Evolutionary conservation across 1,140 invertebrate species (phyloP).

Genomic region (Monochamus saltuarius): DNA sequence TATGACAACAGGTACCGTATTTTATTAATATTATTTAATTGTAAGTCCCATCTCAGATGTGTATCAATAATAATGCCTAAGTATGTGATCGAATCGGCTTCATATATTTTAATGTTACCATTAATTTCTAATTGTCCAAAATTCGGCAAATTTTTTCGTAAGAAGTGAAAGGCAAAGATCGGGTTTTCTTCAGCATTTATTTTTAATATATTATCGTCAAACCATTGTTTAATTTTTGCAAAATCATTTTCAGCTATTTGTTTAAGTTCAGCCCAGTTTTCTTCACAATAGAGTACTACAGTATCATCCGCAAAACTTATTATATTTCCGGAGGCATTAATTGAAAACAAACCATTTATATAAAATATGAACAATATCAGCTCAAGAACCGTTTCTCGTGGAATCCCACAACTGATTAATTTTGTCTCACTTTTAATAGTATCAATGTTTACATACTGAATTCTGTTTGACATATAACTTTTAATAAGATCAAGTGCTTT

Average conservation of each 20-base stretch:
- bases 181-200: background rate
- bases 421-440: background rate
- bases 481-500: background rate
- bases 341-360: background rate
- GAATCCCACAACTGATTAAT: too few relatives aligned
- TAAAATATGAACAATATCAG: background rate
- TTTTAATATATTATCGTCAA: background rate
- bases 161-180: background rate
- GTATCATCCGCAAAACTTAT: background rate
- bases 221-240: background rate
- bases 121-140: too few relatives aligned
- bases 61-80: too few relatives aligned
- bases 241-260: background rate
- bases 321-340: background rate
- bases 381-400: slow-evolving; percentile 1
- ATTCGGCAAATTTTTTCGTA: too few relatives aligned
- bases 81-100: too few relatives aligned
- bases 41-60: too few relatives aligned
- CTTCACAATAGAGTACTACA: background rate
- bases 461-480: background rate
- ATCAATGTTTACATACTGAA: background rate
- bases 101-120: too few relatives aligned
- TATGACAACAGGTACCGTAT: too few relatives aligned
- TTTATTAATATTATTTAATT: too few relatives aligned
- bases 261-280: background rate